Conservation (phyloP, 2,113 vertebrate species). For the Bubo bubo region DNA sequence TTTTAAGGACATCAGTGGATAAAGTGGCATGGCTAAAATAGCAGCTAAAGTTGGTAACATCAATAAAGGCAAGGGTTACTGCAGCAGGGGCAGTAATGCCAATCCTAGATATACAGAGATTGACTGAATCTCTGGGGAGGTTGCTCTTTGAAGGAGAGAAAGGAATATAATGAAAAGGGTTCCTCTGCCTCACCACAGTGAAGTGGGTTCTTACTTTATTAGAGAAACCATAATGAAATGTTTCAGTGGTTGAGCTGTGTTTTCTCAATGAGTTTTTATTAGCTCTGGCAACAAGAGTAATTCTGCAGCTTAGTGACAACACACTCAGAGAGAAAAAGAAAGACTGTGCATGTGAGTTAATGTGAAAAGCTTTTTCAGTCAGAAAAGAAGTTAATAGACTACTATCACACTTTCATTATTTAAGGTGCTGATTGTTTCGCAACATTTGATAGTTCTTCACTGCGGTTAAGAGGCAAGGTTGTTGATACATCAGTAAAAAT, state of each 20-base stretch:
- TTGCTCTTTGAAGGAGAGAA: background rate
- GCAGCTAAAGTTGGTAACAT: background rate
- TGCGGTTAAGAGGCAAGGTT: rapidly evolving
- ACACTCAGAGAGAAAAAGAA: background rate
- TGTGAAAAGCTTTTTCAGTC: background rate
- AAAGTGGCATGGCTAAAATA: background rate
- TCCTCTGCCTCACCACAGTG: background rate
- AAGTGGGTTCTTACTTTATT: background rate
- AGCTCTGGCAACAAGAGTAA: background rate
- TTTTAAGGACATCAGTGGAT: constrained; percentile 20
- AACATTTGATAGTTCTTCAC: background rate
- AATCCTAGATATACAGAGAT: background rate
- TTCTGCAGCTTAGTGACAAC: background rate
- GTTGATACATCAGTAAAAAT: background rate
- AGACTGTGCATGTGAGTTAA: background rate
- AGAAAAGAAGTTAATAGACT: background rate
- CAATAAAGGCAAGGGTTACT: constrained; percentile 22
- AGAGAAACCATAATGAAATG: background rate
- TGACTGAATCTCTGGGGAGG: background rate
- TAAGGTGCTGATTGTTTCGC: background rate
- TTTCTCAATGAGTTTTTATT: constrained; percentile 13
- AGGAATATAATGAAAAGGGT: background rate
- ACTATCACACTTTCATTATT: background rate
- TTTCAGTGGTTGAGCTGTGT: background rate
- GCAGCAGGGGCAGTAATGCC: background rate